Percentiles rank a stretch among this genome's conserved stretches.
phyloP scores from a whole-genome alignment of 2,113 vertebrate species.

The Notarius lentiginosus region DNA sequence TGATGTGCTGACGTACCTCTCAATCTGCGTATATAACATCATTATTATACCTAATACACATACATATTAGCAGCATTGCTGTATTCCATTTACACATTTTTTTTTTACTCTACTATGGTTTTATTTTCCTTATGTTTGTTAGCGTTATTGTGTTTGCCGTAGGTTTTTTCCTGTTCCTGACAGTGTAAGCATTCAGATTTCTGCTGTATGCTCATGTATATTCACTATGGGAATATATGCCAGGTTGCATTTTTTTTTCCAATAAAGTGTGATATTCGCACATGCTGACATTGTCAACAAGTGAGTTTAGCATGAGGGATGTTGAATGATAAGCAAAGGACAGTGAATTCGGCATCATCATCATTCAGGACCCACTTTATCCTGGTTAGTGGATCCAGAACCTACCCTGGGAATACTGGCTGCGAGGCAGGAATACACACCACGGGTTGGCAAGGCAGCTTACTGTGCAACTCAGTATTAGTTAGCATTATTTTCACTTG shows the following conservation, averaged over 20 bases:
- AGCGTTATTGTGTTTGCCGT: conserved; percentile 45
- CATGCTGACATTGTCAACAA: background rate
- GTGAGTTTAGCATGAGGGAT: background rate
- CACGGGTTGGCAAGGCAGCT: background rate
- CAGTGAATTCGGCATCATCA: background rate
- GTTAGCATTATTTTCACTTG: background rate
- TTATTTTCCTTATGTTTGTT: conserved; percentile 32
- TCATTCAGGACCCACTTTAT: background rate
- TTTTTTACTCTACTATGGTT: conserved; percentile 16
- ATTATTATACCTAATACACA: conserved; percentile 36
- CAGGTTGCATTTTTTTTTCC: conserved; percentile 64
- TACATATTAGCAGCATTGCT: conserved; percentile 31
- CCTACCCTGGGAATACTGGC: background rate
- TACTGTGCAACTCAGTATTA: background rate
- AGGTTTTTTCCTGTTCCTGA: conserved; percentile 25
- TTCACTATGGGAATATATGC: conserved; percentile 54
- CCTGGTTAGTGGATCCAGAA: background rate
- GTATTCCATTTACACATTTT: conserved; percentile 30
- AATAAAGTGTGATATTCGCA: conserved; percentile 69
- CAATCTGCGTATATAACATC: conserved; percentile 35
- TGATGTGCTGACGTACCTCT: background rate
- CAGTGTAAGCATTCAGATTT: conserved; percentile 39
- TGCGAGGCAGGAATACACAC: background rate
- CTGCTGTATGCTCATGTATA: conserved; percentile 56
- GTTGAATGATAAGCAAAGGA: background rate